Evolutionary conservation across 2,113 vertebrate species (phyloP).

Genomic region (Dipodomys merriami): DNA sequence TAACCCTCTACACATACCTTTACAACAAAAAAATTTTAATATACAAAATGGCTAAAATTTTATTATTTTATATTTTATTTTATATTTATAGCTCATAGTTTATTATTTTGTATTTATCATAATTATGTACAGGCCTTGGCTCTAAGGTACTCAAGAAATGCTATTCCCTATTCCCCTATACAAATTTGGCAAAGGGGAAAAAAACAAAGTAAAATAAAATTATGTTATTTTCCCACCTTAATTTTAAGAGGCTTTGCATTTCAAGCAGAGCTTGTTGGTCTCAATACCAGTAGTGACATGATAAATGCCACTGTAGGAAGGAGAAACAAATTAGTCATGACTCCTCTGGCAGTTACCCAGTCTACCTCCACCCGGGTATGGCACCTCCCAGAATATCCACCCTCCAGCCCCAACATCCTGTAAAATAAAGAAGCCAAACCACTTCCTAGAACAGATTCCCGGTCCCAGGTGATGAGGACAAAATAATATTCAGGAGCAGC

Average conservation of each 20-base stretch:
- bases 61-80: background rate
- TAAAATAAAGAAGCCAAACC: constrained; percentile 12
- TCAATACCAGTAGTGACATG: background rate
- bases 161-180: background rate
- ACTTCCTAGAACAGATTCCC: constrained; percentile 51
- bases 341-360: background rate
- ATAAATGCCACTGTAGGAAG: background rate
- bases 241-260: background rate
- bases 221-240: constrained; percentile 6
- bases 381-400: constrained; percentile 36
- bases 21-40: too few species aligned
- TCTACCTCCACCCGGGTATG: background rate
- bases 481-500: constrained; percentile 25
- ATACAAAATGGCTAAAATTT: constrained; percentile 29
- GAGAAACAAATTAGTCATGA: constrained; percentile 40
- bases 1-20: too few species aligned
- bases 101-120: background rate
- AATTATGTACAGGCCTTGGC: background rate
- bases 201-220: constrained; percentile 25
- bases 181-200: background rate
- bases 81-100: too few species aligned
- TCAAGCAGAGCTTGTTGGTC: constrained; percentile 10
- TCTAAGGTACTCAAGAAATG: constrained; percentile 35
- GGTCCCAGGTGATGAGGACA: constrained; percentile 45
- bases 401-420: background rate